These are phyloP conservation scores for Zaprionus obscuricornis DNA, from an alignment of 2,888 invertebrate genomes.

Conservation along the genomic window DNA sequence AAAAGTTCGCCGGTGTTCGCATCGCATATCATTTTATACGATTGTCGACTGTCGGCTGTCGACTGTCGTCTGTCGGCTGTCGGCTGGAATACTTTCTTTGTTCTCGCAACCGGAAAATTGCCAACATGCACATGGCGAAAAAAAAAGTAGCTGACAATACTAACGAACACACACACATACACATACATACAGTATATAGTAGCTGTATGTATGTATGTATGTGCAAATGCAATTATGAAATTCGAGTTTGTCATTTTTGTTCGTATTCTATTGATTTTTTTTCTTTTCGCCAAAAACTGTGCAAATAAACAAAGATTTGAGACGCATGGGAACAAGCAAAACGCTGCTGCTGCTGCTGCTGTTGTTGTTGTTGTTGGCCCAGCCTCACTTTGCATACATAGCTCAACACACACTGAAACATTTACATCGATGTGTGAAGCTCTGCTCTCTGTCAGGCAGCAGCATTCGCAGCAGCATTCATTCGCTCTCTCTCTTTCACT, in stretches of 20 bases:
- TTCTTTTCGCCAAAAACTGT: conserved; percentile 27
- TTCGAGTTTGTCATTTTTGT: conserved; percentile 10
- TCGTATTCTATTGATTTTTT: conserved; percentile 20
- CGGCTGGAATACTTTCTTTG: conserved; percentile 68
- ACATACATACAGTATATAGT: not conserved
- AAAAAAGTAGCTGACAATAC: conserved; percentile 27
- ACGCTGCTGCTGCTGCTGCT: not conserved
- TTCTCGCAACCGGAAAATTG: conserved; percentile 61
- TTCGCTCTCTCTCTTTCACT: too few relatives aligned
- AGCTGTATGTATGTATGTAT: not conserved
- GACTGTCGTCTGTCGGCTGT: conserved; percentile 14
- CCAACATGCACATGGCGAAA: conserved; percentile 34
- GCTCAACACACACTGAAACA: too few relatives aligned
- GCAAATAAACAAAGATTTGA: conserved; percentile 56
- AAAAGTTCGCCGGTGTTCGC: conserved; percentile 37
- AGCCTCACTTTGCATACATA: conserved; percentile 48
- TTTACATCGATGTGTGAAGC: conserved; percentile 3
- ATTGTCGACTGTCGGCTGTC: conserved; percentile 8
- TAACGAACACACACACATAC: conserved; percentile 1
- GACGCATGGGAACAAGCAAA: conserved; percentile 30
- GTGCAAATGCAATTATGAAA: conserved; percentile 14
- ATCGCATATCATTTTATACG: conserved; percentile 15
- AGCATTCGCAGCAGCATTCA: not conserved
- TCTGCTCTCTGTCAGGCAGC: too few relatives aligned
- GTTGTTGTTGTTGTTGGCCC: conserved; percentile 2